Evolutionary conservation across 2,113 vertebrate genomes (phyloP).

Genomic region (Macrotus californicus): DNA sequence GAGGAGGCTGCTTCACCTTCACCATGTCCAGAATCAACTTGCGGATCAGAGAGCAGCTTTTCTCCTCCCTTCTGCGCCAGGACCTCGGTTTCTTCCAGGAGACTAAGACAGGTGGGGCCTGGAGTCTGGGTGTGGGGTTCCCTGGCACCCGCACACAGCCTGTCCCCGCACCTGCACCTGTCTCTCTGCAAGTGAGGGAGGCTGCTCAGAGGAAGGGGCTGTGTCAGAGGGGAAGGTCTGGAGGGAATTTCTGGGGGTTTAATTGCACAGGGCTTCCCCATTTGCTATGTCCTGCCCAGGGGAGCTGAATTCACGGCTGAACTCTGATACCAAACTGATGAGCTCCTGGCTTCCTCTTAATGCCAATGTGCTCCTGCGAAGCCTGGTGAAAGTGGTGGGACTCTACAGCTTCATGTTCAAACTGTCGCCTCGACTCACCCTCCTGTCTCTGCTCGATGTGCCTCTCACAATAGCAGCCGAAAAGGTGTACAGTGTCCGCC

Average conservation of each 20-base stretch:
- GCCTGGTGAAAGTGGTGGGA: slow-evolving; percentile 80
- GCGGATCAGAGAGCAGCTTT: slow-evolving; percentile 61
- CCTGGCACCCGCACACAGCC: background rate
- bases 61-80: slow-evolving; percentile 72
- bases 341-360: slow-evolving; percentile 81
- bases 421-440: slow-evolving; percentile 85
- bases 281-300: slow-evolving; percentile 70
- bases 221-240: background rate
- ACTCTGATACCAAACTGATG: slow-evolving; percentile 82
- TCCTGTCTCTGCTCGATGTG: slow-evolving; percentile 81
- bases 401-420: slow-evolving; percentile 83
- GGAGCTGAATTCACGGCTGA: slow-evolving; percentile 84
- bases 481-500: slow-evolving; percentile 80
- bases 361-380: slow-evolving; percentile 85
- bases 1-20: slow-evolving; percentile 63
- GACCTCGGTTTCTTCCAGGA: slow-evolving; percentile 78
- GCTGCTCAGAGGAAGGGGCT: background rate
- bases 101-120: slow-evolving; percentile 65
- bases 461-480: slow-evolving; percentile 77
- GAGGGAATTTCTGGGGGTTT: background rate
- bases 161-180: background rate
- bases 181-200: background rate
- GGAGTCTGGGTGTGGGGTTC: background rate
- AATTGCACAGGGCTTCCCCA: background rate
- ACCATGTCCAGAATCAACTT: slow-evolving; percentile 52